Conservation (phyloP, 2,888 invertebrate species). For the Crocallis elinguaria region DNA sequence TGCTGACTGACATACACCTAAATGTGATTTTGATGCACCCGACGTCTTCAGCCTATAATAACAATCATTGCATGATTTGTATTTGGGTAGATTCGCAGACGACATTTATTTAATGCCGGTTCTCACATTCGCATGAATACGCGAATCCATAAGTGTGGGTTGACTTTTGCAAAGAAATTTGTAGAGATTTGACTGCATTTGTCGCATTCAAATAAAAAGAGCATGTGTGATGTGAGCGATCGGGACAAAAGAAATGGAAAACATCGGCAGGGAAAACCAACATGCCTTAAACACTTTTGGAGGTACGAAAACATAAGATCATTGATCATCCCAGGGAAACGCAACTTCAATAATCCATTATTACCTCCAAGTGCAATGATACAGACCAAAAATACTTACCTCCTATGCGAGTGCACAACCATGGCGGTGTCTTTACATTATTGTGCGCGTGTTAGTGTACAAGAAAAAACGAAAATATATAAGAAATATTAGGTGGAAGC, state of each 20-base stretch:
- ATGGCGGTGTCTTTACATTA: slow-evolving; percentile 32
- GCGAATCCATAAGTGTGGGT: no score
- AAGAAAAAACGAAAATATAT: slow-evolving; percentile 23
- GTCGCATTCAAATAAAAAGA: no score
- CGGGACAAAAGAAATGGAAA: background rate
- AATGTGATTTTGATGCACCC: background rate
- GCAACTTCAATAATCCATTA: background rate
- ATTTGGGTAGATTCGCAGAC: background rate
- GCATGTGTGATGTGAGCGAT: no score
- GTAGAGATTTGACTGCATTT: no score
- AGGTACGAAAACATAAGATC: background rate
- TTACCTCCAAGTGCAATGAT: slow-evolving; percentile 17
- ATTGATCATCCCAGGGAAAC: background rate
- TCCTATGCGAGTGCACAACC: slow-evolving; percentile 43
- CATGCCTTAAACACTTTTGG: background rate
- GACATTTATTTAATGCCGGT: no score
- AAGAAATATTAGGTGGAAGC: slow-evolving; percentile 44
- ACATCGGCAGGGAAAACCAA: background rate
- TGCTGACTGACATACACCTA: background rate
- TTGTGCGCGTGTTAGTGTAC: slow-evolving; percentile 46
- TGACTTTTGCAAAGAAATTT: no score
- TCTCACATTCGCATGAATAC: no score
- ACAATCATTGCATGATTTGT: background rate
- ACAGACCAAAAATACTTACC: slow-evolving; percentile 19
- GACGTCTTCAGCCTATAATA: background rate